Evolutionary conservation across 2,888 invertebrate genomes (phyloP).

Genomic region (Eilema sororculum): DNA sequence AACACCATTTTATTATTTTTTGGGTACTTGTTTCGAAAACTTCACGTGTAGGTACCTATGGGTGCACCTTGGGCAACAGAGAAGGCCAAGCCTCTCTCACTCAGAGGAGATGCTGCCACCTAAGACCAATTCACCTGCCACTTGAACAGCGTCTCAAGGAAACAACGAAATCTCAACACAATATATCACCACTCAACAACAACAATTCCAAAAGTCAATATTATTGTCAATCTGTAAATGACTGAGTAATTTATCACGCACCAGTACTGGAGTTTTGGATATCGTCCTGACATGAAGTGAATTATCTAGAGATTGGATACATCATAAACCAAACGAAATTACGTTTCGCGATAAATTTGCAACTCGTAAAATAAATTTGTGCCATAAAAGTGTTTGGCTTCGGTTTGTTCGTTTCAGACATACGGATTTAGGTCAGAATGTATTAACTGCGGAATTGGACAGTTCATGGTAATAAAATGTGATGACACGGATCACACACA

Average conservation of each 20-base stretch:
- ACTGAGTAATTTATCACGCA: background rate
- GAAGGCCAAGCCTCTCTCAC: too few relatives aligned
- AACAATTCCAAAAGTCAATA: background rate
- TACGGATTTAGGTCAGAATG: constrained; percentile 10
- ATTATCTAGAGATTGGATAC: constrained; percentile 5
- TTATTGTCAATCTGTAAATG: background rate
- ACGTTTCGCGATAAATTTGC: constrained; percentile 11
- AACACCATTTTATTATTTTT: too few relatives aligned
- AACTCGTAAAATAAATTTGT: constrained; percentile 19
- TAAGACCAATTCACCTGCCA: too few relatives aligned
- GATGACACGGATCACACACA: background rate
- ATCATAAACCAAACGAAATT: constrained; percentile 15
- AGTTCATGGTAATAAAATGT: constrained; percentile 2
- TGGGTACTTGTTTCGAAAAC: too few relatives aligned
- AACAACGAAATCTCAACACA: too few relatives aligned
- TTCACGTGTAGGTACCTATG: too few relatives aligned
- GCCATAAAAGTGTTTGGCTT: constrained; percentile 20
- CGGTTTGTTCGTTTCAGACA: constrained; percentile 14
- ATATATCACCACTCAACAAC: too few relatives aligned
- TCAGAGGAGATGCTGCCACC: too few relatives aligned
- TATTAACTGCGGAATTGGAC: background rate
- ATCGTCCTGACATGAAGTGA: background rate
- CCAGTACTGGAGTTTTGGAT: background rate
- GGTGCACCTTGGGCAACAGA: too few relatives aligned
- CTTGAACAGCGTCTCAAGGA: too few relatives aligned